Evolutionary conservation across 2,113 vertebrate species (phyloP), one percentile per base, ranked within the genome.

Genomic region (Bufo bufo): DNA sequence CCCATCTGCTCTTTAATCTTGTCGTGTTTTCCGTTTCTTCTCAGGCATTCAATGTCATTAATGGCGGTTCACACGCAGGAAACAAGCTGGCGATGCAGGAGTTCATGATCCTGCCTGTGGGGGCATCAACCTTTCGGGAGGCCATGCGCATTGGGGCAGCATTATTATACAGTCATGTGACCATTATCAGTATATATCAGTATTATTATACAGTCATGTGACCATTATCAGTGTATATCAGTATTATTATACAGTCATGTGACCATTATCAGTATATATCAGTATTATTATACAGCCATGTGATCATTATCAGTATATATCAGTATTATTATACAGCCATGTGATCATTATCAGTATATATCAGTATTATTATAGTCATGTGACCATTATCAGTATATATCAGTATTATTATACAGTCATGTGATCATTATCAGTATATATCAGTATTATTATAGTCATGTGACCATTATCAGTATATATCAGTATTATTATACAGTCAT

Each of bases 61-160:
- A 97, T 0, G 96, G 97, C 0, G 97, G 97, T 14, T 97, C 96
- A 72, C 97, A 98, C 0, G 97, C 97, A 0, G 97, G 97, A 8
- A 98, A 97, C 92, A 97, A 98, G 87, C 93, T 98, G 94, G 97
- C 97, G 87, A 97, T 98, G 97, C 97, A 98, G 92, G 97, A 98
- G 94, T 98, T 98, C 94, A 98, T 98, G 97, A 96, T 98, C 59
- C 94, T 98, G 59, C 97, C 97, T 0, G 95, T 97, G 16, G 97
- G 97, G 1, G 97, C 97, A 2, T 87, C 92, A 43, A 95, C 89
- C 89, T 97, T 98, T 95, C 95, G 94, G 50, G 96, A 98, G 90
- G 97, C 97, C 91, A 97, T 97, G 97, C 93, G 96, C 72, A 96
- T 97, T 9, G 97, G 97, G 0, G 97, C 97, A 0, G 97, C 4